Percentiles rank a stretch among this genome's conserved stretches.
These are phyloP conservation scores for Oreonectes daqikongensis DNA, from an alignment of 2,797 vertebrate genomes.

Conservation along the genomic window DNA sequence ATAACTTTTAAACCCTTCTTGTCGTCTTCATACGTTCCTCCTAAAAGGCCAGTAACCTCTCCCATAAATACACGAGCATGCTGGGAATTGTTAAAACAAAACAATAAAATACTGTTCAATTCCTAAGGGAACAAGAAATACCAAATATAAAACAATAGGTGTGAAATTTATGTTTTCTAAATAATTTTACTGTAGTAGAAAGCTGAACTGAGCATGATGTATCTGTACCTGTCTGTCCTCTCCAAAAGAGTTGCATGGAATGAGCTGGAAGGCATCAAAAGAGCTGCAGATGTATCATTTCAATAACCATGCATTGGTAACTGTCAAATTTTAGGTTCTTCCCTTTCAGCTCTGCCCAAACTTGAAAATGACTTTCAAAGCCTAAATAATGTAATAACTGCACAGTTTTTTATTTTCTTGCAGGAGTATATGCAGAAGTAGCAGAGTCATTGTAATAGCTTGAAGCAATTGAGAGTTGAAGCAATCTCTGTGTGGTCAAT, in stretches of 20 bases:
- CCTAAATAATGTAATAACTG: too few relatives aligned
- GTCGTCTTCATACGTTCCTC: slow-evolving; percentile 85
- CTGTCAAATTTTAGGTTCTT: too few relatives aligned
- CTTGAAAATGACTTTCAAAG: too few relatives aligned
- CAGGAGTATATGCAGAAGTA: too few relatives aligned
- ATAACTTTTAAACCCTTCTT: slow-evolving; percentile 85
- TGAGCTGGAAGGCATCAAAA: slow-evolving; percentile 96
- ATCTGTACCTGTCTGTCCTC: slow-evolving; percentile 85
- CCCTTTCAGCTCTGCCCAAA: too few relatives aligned
- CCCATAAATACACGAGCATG: slow-evolving; percentile 93
- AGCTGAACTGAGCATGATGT: not conserved
- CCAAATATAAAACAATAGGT: too few relatives aligned
- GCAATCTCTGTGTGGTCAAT: too few relatives aligned
- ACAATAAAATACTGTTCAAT: slow-evolving; percentile 1
- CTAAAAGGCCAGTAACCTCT: slow-evolving; percentile 94
- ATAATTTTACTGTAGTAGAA: not conserved
- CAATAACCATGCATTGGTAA: too few relatives aligned
- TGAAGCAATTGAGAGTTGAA: too few relatives aligned
- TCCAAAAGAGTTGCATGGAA: slow-evolving; percentile 90
- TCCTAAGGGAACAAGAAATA: slow-evolving; percentile 77
- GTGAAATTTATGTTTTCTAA: not conserved
- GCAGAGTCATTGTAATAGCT: too few relatives aligned
- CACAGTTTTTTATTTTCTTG: too few relatives aligned
- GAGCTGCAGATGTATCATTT: too few relatives aligned
- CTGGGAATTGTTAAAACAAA: slow-evolving; percentile 73